Evolutionary conservation across 2,113 vertebrate genomes (phyloP), one percentile per base, ranked within the genome.

Genomic region (Platysteira castanea): DNA sequence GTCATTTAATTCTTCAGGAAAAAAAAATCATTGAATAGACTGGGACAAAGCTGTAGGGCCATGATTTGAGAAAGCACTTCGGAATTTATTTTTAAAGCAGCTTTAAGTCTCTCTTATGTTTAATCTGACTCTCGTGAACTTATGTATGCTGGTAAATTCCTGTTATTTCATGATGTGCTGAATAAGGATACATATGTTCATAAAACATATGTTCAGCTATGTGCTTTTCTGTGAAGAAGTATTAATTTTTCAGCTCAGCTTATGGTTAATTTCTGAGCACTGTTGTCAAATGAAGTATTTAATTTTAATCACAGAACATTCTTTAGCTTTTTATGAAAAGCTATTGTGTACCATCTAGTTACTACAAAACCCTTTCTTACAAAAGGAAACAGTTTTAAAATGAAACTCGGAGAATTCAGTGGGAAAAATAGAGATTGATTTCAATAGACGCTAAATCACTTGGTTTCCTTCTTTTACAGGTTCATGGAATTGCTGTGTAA

Each of bases 241-340:
- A 95, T 78, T 94, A 83, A 33, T 93, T 97, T 97, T 96, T 96
- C 69, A 85, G 73, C 64, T 95, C 73, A 90, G 8, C 27, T 64
- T 92, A 52, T 63, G 73, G 68, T 74, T 89, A 87, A 79, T 87
- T 94, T 84, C 52, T 95, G 80, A 73, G 44, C 76, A 76, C 53
- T 78, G 6, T 64, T 91, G 73, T 95, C 60, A 91, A 50, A 33
- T 94, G 69, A 92, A 94, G 68, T 83, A 73, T 89, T 96, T 96
- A 81, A 91, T 63, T 95, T 83, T 53, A 88, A 80, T 94, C 69
- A 71, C 71, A 95, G 65, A 64, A 91, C 49, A 63, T 61, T 73
- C 60, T 93, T 95, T 69, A 95, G 31, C 71, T 70, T 96, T 95
- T 95, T 80, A 67, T 91, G 42, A 70, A 88, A 13, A 41, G n/a